These are phyloP conservation scores for Astropecten irregularis DNA, from an alignment of 53 echinoderm and acorn worm species.

Conservation along the genomic window DNA sequence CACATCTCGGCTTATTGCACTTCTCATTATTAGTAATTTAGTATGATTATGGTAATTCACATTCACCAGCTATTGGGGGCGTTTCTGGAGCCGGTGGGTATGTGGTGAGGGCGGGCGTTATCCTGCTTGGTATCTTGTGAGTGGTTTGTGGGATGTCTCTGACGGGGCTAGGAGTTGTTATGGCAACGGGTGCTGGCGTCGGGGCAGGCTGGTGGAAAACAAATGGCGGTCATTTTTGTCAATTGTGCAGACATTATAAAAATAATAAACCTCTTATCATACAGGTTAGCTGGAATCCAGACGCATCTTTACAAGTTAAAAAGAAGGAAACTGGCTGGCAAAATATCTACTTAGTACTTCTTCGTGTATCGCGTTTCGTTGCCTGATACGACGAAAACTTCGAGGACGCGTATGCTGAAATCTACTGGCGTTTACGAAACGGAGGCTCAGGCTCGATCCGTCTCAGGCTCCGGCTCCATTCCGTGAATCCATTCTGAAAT, in stretches of 20 bases:
- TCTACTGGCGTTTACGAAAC: too few relatives aligned
- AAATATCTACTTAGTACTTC: neutral
- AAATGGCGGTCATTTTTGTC: neutral
- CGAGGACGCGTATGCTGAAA: too few relatives aligned
- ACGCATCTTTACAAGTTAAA: neutral
- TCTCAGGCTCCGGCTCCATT: too few relatives aligned
- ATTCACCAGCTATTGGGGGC: conserved; percentile 20
- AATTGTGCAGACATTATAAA: neutral
- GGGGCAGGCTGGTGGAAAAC: neutral
- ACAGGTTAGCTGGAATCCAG: neutral
- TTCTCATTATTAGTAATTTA: too few relatives aligned
- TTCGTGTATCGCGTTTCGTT: too few relatives aligned
- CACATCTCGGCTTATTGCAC: neutral
- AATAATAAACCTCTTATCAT: neutral
- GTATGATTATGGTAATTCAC: too few relatives aligned
- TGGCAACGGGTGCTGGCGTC: neutral
- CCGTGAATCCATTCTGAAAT: too few relatives aligned
- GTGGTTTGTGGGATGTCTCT: too few relatives aligned
- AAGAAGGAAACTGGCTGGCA: neutral
- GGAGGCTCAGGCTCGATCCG: too few relatives aligned
- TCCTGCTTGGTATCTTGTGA: neutral
- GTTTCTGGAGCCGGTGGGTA: neutral
- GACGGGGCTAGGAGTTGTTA: neutral
- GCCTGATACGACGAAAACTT: too few relatives aligned
- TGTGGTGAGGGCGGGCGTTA: neutral